Conservation (phyloP, 2,113 vertebrate genomes). For the Thunnus thynnus region DNA sequence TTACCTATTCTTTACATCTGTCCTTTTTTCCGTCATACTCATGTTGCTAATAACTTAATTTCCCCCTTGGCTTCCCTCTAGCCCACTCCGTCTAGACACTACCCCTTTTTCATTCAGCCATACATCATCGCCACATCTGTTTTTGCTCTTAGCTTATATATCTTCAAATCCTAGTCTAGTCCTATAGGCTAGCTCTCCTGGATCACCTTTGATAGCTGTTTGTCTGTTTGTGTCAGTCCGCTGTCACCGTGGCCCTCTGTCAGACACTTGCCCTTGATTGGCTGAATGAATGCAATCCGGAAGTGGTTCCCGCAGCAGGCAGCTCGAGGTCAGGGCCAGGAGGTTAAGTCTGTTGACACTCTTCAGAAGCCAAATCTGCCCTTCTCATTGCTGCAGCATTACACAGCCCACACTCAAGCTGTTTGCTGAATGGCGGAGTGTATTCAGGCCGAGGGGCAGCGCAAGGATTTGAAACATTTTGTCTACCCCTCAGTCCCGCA, state of each 20-base stretch:
- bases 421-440: conserved; percentile 16
- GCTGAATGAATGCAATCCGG: conserved; percentile 57
- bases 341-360: conserved; percentile 67
- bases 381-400: not conserved
- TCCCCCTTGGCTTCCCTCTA: conserved; percentile 7
- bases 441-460: conserved; percentile 25
- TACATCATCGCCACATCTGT: conserved; percentile 55
- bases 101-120: conserved; percentile 7
- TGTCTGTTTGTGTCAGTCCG: not conserved
- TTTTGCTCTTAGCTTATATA: conserved; percentile 39
- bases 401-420: conserved; percentile 38
- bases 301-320: conserved; percentile 56
- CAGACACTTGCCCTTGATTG: conserved; percentile 53
- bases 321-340: conserved; percentile 53
- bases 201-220: not conserved
- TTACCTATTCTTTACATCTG: conserved; percentile 39
- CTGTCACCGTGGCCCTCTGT: conserved; percentile 35
- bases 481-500: not conserved
- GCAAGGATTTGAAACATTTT: conserved; percentile 34
- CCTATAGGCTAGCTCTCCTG: not conserved
- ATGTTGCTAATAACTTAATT: conserved; percentile 26
- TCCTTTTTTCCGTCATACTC: not conserved
- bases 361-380: conserved; percentile 33
- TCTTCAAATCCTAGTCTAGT: not conserved
- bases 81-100: conserved; percentile 50